Evolutionary conservation across 1,140 invertebrate species (phyloP).

Genomic region (Drosophila willistoni): DNA sequence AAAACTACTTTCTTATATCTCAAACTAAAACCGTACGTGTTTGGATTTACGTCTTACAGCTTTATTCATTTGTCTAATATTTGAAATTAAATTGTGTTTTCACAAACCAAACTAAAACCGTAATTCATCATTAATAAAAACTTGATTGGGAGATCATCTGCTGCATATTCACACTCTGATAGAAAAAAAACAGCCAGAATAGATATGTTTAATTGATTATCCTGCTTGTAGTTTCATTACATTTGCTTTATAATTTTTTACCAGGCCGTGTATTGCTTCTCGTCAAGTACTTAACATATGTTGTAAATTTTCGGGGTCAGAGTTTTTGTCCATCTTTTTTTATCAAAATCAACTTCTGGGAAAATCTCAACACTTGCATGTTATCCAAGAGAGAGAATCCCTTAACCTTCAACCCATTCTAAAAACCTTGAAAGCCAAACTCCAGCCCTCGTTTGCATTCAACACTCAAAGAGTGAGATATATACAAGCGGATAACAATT

Average conservation of each 20-base stretch:
- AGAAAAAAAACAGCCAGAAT: neutral
- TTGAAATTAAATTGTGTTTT: too few species aligned
- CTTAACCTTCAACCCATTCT: neutral
- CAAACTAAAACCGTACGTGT: too few species aligned
- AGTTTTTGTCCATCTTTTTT: neutral
- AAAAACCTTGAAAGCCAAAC: neutral
- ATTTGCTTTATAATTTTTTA: neutral
- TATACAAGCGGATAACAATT: slow-evolving; percentile 74
- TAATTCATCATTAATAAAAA: too few species aligned
- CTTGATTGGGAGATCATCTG: too few species aligned
- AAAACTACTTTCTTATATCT: too few species aligned
- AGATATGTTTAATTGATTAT: neutral
- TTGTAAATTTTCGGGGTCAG: slow-evolving; percentile 24
- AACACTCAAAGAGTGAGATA: slow-evolving; percentile 24
- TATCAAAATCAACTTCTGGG: slow-evolving; percentile 42
- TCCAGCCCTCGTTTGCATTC: slow-evolving; percentile 22
- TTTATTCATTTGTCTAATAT: too few species aligned
- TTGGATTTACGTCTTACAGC: too few species aligned
- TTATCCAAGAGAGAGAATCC: neutral
- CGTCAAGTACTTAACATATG: slow-evolving; percentile 44
- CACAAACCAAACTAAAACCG: too few species aligned
- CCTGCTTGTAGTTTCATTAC: neutral
- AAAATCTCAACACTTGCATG: slow-evolving; percentile 66
- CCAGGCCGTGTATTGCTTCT: neutral
- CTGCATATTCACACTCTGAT: too few species aligned